A percentile compares a stretch with the other conserved stretches of the same genome.
Conservation (phyloP, 2,797 vertebrate genomes). For the Sebastes kiyomatsui region DNA sequence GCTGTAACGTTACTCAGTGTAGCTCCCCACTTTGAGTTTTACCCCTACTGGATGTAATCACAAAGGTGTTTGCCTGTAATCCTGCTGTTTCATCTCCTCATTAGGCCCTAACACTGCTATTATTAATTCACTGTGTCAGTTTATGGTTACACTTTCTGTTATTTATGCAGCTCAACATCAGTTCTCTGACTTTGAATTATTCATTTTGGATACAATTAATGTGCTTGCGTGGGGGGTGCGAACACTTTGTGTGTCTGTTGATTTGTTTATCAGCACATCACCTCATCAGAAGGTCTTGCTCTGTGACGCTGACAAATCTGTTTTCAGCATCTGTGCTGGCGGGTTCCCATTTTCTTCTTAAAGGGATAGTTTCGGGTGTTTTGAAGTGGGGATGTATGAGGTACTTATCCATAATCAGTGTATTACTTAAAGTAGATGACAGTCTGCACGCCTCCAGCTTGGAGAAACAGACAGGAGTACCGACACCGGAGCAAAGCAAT, state of each 20-base stretch:
- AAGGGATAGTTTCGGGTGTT: not conserved
- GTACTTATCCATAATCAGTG: not conserved
- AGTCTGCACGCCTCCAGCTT: not conserved
- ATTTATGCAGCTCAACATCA: slow-evolving; percentile 76
- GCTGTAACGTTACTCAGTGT: not conserved
- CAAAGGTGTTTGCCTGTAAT: slow-evolving; percentile 51
- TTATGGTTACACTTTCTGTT: slow-evolving; percentile 71
- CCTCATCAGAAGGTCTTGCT: slow-evolving; percentile 39
- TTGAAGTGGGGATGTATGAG: not conserved
- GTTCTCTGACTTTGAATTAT: slow-evolving; percentile 76
- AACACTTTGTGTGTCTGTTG: slow-evolving; percentile 29
- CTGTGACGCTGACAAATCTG: slow-evolving; percentile 27
- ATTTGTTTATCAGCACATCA: slow-evolving; percentile 57
- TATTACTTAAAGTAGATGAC: not conserved
- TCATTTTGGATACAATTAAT: slow-evolving; percentile 73
- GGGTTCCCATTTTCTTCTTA: not conserved
- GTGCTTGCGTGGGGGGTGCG: not conserved
- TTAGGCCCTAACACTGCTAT: slow-evolving; percentile 51
- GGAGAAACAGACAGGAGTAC: no score
- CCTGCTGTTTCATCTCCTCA: slow-evolving; percentile 59
- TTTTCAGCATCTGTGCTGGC: not conserved
- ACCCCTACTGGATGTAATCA: slow-evolving; percentile 44
- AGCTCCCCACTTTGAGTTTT: slow-evolving; percentile 18
- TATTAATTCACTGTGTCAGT: slow-evolving; percentile 71
- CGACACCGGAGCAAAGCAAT: no score